Evolutionary conservation across 2,888 invertebrate genomes (phyloP), one percentile per base, ranked within the genome.

Genomic region (Callyntrura guangdongensis): DNA sequence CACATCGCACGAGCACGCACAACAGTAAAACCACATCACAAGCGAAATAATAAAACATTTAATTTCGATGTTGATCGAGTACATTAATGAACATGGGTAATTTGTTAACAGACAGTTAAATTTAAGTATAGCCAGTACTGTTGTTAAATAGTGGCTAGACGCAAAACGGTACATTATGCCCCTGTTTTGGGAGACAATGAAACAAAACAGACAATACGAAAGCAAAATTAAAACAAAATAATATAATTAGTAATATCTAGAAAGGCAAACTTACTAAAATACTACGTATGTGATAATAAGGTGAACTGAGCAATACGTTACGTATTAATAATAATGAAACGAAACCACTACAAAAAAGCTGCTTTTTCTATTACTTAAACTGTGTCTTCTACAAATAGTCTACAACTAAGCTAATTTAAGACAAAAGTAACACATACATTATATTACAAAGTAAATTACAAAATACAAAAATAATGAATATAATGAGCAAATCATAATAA

Each of bases 1-100:
- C 86, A 86, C 72, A 72, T 81, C 81, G 53, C 85, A 85, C 86
- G 47, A 74, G 86, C 86, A 86, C 86, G 79, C 86, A 86, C 67
- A 83, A 53, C 79, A 49, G 49, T 6, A 36, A 36, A 6, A 36
- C 49, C 20, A 53, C 84, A 67, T 74, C 86, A 86, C 74, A 74
- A 84, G 69, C 69, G 6, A 3, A 27, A 59, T 25, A 81, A 36
- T 27, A 81, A 81, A 56, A 59, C 27, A 47, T 12, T 47, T 14
- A 59, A 27, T 59, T 25, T 56, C 17, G 27, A n/a, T 22, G 36
- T 36, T 36, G 3, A 2, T 36, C 36, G 36, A 36, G 6, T 36
- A 36, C 6, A 4, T 36, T 36, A 36, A 36, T 36, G 36, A 36
- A 36, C 6, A 6, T 36, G 36, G 6, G 6, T 6, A 36, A 36